phyloP scores from a whole-genome alignment of 2,888 invertebrate genomes.

The Dichetophora obliterata region DNA sequence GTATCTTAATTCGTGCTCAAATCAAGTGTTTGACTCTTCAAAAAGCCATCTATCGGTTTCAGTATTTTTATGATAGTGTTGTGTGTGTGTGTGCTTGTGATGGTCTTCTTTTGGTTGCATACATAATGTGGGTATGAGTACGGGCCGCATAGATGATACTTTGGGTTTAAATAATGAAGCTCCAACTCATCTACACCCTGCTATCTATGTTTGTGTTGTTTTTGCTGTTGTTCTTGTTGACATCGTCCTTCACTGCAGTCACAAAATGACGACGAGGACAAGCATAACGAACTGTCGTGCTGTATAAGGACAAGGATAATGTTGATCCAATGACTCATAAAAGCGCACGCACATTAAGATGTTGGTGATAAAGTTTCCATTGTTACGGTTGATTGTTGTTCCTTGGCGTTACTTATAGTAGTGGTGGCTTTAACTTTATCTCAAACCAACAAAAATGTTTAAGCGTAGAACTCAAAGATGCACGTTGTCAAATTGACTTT shows the following conservation, averaged over 20 bases:
- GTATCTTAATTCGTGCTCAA: conserved; percentile 31
- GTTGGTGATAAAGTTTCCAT: neutral
- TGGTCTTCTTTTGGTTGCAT: neutral
- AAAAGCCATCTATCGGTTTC: neutral
- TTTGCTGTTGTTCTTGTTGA: neutral
- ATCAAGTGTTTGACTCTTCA: neutral
- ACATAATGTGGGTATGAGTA: neutral
- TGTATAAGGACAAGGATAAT: neutral
- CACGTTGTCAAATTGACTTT: conserved; percentile 24
- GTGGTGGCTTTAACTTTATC: neutral
- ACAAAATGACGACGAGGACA: neutral
- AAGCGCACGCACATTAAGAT: conserved; percentile 27
- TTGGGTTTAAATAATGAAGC: conserved; percentile 63
- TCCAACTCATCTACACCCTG: conserved; percentile 6
- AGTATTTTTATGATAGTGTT: neutral
- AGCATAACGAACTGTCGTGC: neutral
- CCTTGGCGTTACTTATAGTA: neutral
- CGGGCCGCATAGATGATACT: conserved; percentile 54
- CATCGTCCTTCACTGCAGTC: neutral
- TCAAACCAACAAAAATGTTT: neutral
- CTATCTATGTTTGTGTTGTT: neutral
- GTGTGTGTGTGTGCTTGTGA: neutral
- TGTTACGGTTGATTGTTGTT: neutral
- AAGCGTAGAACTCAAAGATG: neutral
- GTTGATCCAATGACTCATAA: conserved; percentile 42